Conservation (phyloP, 2,113 vertebrate species). For the Melozone crissalis region DNA sequence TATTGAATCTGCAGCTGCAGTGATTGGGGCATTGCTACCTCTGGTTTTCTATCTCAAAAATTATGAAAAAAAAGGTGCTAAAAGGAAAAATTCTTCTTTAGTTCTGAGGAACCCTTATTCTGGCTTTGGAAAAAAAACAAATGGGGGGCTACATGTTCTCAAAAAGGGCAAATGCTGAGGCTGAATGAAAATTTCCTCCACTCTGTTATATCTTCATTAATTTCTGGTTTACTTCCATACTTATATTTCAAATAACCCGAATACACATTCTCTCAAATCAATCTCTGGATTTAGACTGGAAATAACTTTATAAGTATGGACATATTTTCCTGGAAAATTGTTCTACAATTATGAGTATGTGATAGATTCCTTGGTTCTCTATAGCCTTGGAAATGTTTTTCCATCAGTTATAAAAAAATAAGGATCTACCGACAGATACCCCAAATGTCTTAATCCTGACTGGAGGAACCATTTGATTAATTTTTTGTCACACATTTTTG, state of each 20-base stretch:
- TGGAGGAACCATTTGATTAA: neutral
- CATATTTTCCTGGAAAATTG: neutral
- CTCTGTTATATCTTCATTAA: neutral
- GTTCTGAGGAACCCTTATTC: neutral
- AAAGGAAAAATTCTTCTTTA: neutral
- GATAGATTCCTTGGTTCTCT: neutral
- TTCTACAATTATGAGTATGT: neutral
- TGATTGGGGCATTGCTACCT: neutral
- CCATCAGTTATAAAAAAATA: neutral
- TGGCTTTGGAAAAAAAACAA: neutral
- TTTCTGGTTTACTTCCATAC: neutral
- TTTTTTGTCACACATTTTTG: neutral
- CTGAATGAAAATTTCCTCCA: neutral
- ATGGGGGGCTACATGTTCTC: neutral
- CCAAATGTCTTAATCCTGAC: neutral
- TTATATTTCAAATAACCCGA: neutral
- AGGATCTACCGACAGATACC: neutral
- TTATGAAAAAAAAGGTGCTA: neutral
- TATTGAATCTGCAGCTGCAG: neutral
- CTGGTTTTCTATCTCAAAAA: neutral
- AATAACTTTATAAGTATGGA: neutral
- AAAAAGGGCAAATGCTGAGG: neutral
- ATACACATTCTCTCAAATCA: neutral
- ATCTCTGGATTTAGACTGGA: neutral
- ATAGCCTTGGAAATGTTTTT: neutral